phyloP scores from a whole-genome alignment of 2,888 invertebrate species.

The Liposcelis brunnea region DNA sequence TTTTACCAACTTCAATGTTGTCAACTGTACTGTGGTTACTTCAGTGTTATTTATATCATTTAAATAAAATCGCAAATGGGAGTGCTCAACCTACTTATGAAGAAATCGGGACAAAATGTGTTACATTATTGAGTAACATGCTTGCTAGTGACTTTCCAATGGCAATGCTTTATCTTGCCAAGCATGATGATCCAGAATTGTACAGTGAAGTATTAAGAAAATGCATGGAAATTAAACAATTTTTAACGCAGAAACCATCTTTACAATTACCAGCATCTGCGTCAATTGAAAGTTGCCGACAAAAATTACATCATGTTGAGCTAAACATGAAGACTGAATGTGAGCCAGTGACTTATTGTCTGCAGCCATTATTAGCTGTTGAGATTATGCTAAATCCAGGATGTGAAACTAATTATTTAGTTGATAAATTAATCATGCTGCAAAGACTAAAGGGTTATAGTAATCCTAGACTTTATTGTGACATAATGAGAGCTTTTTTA shows the following conservation, averaged over 20 bases:
- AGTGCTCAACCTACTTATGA: background rate
- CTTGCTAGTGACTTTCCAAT: constrained; percentile 56
- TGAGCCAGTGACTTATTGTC: constrained; percentile 50
- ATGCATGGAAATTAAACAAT: constrained; percentile 50
- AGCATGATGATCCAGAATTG: constrained; percentile 44
- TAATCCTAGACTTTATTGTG: constrained; percentile 67
- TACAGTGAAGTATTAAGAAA: constrained; percentile 53
- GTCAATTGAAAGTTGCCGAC: constrained; percentile 40
- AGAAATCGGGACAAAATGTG: constrained; percentile 51
- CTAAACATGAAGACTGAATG: constrained; percentile 38
- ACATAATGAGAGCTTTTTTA: constrained; percentile 75
- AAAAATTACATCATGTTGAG: constrained; percentile 42
- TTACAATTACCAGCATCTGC: constrained; percentile 23
- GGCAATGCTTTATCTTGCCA: constrained; percentile 67
- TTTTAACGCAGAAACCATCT: constrained; percentile 32
- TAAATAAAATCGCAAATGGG: constrained; percentile 23
- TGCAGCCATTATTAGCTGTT: constrained; percentile 67
- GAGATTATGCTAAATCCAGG: constrained; percentile 74
- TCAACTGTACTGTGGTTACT: constrained; percentile 67
- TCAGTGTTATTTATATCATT: constrained; percentile 43
- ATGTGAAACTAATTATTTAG: constrained; percentile 61
- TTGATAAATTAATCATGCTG: constrained; percentile 66
- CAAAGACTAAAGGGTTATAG: constrained; percentile 66
- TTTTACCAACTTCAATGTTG: constrained; percentile 66
- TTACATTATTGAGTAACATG: constrained; percentile 46